Conservation (phyloP, 2,113 vertebrate genomes). For the Gadus macrocephalus region DNA sequence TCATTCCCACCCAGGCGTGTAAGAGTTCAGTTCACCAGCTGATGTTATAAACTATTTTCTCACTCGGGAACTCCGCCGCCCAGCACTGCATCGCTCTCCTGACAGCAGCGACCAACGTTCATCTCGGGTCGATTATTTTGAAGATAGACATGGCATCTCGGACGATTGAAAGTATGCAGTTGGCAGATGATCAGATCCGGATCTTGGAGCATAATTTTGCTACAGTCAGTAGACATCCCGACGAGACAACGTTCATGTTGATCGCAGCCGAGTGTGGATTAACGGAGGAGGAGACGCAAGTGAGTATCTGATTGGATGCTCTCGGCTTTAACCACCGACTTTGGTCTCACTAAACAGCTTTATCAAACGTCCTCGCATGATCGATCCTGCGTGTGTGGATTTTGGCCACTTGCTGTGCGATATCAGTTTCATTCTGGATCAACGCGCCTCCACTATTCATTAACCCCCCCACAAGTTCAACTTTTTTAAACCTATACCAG, state of each 20-base stretch:
- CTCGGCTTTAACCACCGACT: background rate
- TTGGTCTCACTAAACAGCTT: background rate
- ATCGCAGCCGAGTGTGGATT: constrained; percentile 72
- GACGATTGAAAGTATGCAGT: constrained; percentile 28
- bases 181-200: constrained; percentile 66
- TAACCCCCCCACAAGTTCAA: too few relatives aligned
- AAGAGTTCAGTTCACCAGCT: too few relatives aligned
- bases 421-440: too few relatives aligned
- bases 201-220: constrained; percentile 70
- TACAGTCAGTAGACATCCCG: constrained; percentile 57
- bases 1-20: too few relatives aligned
- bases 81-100: too few relatives aligned
- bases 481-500: too few relatives aligned
- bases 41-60: too few relatives aligned
- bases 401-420: too few relatives aligned
- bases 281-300: constrained; percentile 60
- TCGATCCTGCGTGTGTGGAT: too few relatives aligned
- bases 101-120: background rate
- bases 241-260: constrained; percentile 64
- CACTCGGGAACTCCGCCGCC: too few relatives aligned
- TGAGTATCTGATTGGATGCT: constrained; percentile 42
- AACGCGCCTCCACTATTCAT: too few relatives aligned
- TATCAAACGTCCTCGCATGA: background rate
- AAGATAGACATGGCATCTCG: constrained; percentile 42
- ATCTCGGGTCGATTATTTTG: too few relatives aligned